A percentile compares a stretch with the other conserved stretches of the same genome.
These are phyloP conservation scores for Mallotus villosus DNA, from an alignment of 2,797 vertebrate genomes.

Conservation along the genomic window DNA sequence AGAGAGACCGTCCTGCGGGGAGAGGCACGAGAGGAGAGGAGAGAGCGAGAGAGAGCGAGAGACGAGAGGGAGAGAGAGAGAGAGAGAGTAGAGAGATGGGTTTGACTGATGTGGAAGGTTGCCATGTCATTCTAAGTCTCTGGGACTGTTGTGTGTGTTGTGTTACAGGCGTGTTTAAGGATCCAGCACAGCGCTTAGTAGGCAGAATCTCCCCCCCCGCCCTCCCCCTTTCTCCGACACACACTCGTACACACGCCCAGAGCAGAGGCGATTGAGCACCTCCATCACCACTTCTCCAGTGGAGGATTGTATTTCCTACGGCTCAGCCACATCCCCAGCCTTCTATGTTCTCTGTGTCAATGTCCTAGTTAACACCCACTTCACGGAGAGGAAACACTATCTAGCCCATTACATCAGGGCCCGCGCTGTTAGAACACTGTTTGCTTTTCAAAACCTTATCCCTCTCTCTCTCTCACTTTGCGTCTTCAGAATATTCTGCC, in stretches of 20 bases:
- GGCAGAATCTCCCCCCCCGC: too few species aligned
- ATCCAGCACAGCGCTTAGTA: too few species aligned
- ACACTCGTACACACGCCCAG: too few species aligned
- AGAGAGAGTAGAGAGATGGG: background rate
- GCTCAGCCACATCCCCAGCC: conserved; percentile 35
- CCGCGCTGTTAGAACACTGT: conserved; percentile 67
- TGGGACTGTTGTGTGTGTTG: conserved; percentile 30
- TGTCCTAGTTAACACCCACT: conserved; percentile 59
- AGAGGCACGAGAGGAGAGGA: conserved; percentile 17
- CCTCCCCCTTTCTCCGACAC: too few species aligned
- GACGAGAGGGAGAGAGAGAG: background rate
- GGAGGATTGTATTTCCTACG: too few species aligned
- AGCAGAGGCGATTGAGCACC: too few species aligned
- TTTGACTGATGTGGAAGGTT: conserved; percentile 2
- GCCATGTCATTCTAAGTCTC: conserved; percentile 49
- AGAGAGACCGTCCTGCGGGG: too few species aligned
- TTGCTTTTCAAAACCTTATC: conserved; percentile 60
- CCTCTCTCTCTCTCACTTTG: conserved; percentile 64
- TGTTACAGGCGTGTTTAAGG: too few species aligned
- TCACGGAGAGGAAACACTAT: conserved; percentile 60
- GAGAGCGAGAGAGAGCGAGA: background rate
- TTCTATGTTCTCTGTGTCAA: conserved; percentile 47
- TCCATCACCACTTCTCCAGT: too few species aligned
- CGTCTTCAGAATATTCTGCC: conserved; percentile 93
- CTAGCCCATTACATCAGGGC: conserved; percentile 51